A percentile compares a stretch with the other conserved stretches of the same genome.
These are phyloP conservation scores for Salticus scenicus DNA, from an alignment of 2,888 invertebrate species.

Conservation along the genomic window DNA sequence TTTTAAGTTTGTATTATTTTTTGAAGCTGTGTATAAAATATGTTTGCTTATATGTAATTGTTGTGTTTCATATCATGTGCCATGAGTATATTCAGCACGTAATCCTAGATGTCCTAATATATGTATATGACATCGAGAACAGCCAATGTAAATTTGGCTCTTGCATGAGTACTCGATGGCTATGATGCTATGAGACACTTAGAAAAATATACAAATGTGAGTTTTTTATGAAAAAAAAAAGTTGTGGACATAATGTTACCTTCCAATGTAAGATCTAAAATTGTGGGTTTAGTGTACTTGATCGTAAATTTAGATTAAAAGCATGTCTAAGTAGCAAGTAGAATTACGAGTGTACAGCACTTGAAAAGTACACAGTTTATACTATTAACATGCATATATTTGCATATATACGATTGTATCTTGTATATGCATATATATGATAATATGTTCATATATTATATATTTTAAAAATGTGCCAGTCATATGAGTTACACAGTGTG, in stretches of 20 bases:
- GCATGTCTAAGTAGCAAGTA: conserved; percentile 62
- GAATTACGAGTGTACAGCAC: conserved; percentile 56
- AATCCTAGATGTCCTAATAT: conserved; percentile 41
- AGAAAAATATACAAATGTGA: conserved; percentile 32
- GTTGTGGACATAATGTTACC: conserved; percentile 53
- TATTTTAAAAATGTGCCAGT: conserved; percentile 67
- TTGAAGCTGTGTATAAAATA: conserved; percentile 47
- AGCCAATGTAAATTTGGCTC: conserved; percentile 23
- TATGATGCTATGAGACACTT: conserved; percentile 50
- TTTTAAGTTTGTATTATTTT: conserved; percentile 2
- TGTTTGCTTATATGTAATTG: conserved; percentile 51
- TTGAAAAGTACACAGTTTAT: conserved; percentile 62
- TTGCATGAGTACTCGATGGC: conserved; percentile 47
- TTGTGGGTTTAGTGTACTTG: conserved; percentile 62
- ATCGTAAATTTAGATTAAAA: conserved; percentile 57
- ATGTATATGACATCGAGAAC: conserved; percentile 30
- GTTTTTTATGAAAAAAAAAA: conserved; percentile 37
- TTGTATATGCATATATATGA: too few relatives aligned
- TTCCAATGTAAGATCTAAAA: conserved; percentile 62
- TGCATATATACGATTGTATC: conserved; percentile 60
- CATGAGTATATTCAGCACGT: conserved; percentile 50
- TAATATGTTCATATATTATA: too few relatives aligned
- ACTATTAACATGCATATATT: conserved; percentile 60
- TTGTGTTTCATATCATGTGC: conserved; percentile 59
- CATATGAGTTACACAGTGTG: conserved; percentile 60